Base-by-base conservation (phyloP, 2,888 invertebrate species). In the Aplocera efformata region DNA sequence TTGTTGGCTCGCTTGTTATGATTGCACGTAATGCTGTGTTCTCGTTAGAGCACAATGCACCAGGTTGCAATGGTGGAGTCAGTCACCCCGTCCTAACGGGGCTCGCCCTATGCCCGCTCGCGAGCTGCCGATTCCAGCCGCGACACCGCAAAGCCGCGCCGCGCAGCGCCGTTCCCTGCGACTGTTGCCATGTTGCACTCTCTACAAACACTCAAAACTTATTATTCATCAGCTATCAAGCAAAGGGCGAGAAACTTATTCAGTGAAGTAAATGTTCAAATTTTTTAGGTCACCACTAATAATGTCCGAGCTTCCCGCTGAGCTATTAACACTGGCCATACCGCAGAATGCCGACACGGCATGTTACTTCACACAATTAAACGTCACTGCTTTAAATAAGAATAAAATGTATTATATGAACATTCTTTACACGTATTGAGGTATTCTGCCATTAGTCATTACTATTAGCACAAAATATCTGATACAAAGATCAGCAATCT, bases 31-130 rank as follows among this genome's bases (percentile, higher is more conserved):
- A 74, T 79, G 77, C 71, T 70, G 68, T 76, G 86, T 82, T 82
- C 86, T 83, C 81, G 79, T 85, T 86, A 82, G 80, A 83, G 85
- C 86, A 84, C 86, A 85, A 85, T 88, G 86, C 86, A 84, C 86
- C 86, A 84, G 82, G 83, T 76, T 83, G 81, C 82, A 81, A 72
- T 77, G 79, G 67, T 73, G 65, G 71, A 80, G 86, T 86, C 86
- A 86, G 74, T 86, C 85, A 86, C 86, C 86, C 76, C 85, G 75
- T 70, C 73, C 76, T 85, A 85, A 86, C 85, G 85, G 86, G 79
- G 74, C 78, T 79, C 78, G 85, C 83, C 85, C 85, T 85, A 80
- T 75, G 81, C 69, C 79, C 72, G 75, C 63, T 56, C 57, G 66
- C 65, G 61, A 51, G 62, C 69, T 72, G 74, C 75, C 80, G 78